These are phyloP conservation scores for Actinemys pallida DNA, from an alignment of 2,113 vertebrate genomes.

Conservation along the genomic window DNA sequence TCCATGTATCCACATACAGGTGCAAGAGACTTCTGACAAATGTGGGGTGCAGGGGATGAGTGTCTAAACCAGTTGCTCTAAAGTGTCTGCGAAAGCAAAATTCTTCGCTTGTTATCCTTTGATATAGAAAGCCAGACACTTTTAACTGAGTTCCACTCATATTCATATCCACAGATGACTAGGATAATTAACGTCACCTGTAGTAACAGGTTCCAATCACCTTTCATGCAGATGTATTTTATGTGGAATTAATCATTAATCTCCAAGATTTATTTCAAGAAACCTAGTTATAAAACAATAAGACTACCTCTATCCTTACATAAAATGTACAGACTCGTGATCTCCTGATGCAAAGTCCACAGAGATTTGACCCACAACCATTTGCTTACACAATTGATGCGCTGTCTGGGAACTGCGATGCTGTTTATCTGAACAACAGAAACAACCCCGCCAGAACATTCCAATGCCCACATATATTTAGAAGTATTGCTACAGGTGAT, in stretches of 20 bases:
- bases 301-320: not conserved
- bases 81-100: not conserved
- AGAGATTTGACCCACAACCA: not conserved
- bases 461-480: slow-evolving; percentile 43
- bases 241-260: not conserved
- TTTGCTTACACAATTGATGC: not conserved
- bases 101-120: not conserved
- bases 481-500: slow-evolving; percentile 63
- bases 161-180: not conserved
- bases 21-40: slow-evolving; percentile 4
- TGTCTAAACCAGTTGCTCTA: not conserved
- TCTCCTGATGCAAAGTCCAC: not conserved
- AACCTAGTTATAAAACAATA: not conserved
- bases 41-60: not conserved
- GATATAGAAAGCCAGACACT: not conserved
- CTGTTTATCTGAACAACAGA: not conserved
- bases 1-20: not conserved
- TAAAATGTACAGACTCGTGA: not conserved
- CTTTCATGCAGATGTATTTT: not conserved
- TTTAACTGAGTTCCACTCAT: not conserved
- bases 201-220: not conserved
- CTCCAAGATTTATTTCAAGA: not conserved
- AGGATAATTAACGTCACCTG: not conserved
- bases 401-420: too few species aligned
- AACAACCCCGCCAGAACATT: not conserved